These are phyloP conservation scores for Diarsia rubi DNA, from an alignment of 2,888 invertebrate species.

Conservation along the genomic window DNA sequence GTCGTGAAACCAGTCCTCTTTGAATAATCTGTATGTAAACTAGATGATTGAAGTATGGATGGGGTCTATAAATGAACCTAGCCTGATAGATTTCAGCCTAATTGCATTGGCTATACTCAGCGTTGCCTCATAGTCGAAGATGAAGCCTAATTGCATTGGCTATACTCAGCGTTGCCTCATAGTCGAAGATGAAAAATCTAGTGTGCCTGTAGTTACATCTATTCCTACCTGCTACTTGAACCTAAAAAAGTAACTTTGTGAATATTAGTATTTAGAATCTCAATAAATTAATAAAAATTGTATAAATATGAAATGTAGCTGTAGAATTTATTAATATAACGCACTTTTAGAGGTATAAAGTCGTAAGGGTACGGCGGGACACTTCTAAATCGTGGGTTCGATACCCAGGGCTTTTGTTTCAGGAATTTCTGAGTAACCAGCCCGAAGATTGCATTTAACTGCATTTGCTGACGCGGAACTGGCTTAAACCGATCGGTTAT, in stretches of 20 bases:
- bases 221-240: not conserved
- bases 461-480: too few relatives aligned
- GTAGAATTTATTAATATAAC: constrained; percentile 17
- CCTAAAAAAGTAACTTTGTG: constrained; percentile 45
- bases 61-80: not conserved
- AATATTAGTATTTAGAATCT: constrained; percentile 65
- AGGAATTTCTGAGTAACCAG: not conserved
- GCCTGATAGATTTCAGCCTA: not conserved
- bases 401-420: not conserved
- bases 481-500: too few relatives aligned
- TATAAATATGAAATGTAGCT: constrained; percentile 42
- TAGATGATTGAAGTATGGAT: not conserved
- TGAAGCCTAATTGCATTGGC: not conserved
- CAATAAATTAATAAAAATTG: constrained; percentile 43
- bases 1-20: not conserved
- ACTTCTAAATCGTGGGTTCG: not conserved
- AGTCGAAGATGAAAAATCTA: not conserved
- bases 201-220: not conserved
- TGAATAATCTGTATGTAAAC: not conserved
- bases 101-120: not conserved
- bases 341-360: constrained; percentile 15
- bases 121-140: not conserved
- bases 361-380: not conserved
- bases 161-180: not conserved
- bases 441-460: too few relatives aligned